Percentiles rank a stretch among this genome's conserved stretches.
These are phyloP conservation scores for Mizuhopecten yessoensis DNA, from an alignment of 1,140 invertebrate species.

Conservation along the genomic window DNA sequence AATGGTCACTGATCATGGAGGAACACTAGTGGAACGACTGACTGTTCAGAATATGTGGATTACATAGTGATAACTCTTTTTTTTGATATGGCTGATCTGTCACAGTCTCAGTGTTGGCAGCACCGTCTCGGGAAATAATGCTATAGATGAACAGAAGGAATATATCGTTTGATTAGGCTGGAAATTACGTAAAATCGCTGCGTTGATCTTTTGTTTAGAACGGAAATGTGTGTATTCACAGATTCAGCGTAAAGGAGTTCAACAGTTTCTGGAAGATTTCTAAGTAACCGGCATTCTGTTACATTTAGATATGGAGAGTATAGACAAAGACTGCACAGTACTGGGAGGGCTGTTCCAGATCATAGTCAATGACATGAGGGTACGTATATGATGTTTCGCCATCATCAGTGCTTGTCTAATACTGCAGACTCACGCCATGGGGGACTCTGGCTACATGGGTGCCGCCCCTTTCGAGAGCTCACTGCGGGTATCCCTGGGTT, in stretches of 20 bases:
- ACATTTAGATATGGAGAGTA: constrained; percentile 44
- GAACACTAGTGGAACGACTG: constrained; percentile 20
- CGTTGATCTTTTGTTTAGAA: constrained; percentile 8
- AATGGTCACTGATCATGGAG: too few relatives aligned
- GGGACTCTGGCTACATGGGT: not conserved
- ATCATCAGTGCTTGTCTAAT: too few relatives aligned
- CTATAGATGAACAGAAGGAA: not conserved
- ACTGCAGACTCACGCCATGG: not conserved
- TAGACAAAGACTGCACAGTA: constrained; percentile 91
- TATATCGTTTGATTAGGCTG: not conserved
- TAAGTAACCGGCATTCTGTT: too few relatives aligned
- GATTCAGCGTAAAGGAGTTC: not conserved
- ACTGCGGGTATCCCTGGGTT: not conserved
- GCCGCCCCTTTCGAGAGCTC: constrained; percentile 32
- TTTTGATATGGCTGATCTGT: constrained; percentile 8
- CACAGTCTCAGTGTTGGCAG: not conserved
- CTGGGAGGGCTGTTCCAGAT: constrained; percentile 92
- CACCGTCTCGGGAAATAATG: not conserved
- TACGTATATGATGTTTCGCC: constrained; percentile 84
- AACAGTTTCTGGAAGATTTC: not conserved
- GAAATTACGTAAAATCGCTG: not conserved
- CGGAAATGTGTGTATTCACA: constrained; percentile 4
- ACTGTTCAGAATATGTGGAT: constrained; percentile 28
- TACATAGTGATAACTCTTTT: not conserved
- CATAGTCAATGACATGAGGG: constrained; percentile 94